Percentiles rank a stretch among this genome's conserved stretches.
Evolutionary conservation across 2,113 vertebrate genomes (phyloP).

Genomic region (Enhydra lutris): DNA sequence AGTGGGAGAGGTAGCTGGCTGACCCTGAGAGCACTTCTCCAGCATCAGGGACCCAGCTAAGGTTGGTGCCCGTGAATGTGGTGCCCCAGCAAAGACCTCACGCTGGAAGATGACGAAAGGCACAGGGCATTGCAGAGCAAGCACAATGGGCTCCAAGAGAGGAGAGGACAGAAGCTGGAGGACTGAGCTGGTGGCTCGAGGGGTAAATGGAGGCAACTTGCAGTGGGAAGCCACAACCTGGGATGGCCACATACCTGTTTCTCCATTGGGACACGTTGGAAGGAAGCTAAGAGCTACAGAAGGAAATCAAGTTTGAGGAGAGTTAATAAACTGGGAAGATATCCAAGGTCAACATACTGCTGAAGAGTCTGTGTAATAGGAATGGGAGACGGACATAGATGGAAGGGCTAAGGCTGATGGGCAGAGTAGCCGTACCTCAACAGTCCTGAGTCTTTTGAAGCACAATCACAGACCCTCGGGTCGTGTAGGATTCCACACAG

Average conservation of each 20-base stretch:
- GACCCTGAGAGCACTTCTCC: not conserved
- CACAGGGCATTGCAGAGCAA: not conserved
- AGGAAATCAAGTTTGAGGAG: not conserved
- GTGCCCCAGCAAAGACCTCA: not conserved
- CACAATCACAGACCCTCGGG: not conserved
- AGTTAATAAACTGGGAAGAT: not conserved
- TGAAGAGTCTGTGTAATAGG: not conserved
- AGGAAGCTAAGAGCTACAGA: not conserved
- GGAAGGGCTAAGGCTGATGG: not conserved
- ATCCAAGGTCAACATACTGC: not conserved
- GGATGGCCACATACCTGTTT: not conserved
- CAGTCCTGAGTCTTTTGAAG: not conserved
- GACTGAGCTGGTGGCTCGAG: not conserved
- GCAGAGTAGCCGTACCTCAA: not conserved
- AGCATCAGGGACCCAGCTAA: not conserved
- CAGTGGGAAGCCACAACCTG: too few species aligned
- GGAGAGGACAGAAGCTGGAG: not conserved
- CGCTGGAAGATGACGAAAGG: not conserved
- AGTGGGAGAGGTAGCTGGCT: not conserved
- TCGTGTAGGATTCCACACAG: rapidly evolving
- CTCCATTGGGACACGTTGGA: not conserved
- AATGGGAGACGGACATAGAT: not conserved
- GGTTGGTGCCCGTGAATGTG: too few species aligned
- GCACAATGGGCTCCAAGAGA: not conserved
- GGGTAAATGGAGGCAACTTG: not conserved